Conservation (phyloP, 1,140 invertebrate genomes). For the Drosophila kepulauana region DNA sequence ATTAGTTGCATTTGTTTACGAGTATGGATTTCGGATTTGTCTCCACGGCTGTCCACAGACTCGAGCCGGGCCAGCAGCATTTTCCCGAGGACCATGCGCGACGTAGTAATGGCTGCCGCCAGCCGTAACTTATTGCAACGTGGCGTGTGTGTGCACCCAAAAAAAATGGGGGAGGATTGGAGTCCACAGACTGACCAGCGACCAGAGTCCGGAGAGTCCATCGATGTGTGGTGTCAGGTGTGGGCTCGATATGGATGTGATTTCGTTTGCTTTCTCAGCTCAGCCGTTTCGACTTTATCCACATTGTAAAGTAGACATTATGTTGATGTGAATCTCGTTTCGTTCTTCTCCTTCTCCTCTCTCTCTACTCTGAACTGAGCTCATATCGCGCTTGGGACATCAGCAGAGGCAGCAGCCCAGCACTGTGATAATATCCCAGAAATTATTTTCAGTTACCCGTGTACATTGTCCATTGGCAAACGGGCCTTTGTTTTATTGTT, state of each 20-base stretch:
- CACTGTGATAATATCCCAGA: conserved; percentile 75
- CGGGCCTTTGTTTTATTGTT: conserved; percentile 80
- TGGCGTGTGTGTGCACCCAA: conserved; percentile 66
- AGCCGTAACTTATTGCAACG: conserved; percentile 78
- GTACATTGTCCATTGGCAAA: conserved; percentile 49
- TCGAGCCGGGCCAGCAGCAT: conserved; percentile 11
- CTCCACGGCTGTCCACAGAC: conserved; percentile 36
- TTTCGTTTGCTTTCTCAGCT: conserved; percentile 65
- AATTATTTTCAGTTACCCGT: conserved; percentile 78
- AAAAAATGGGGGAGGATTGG: conserved; percentile 50
- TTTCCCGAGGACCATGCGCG: conserved; percentile 33
- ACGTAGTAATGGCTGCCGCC: conserved; percentile 71
- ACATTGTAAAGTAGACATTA: conserved; percentile 83
- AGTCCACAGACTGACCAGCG: conserved; percentile 21
- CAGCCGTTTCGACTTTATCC: conserved; percentile 64
- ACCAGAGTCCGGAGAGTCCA: conserved; percentile 1
- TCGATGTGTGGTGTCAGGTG: conserved; percentile 39
- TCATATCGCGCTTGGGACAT: conserved; percentile 78
- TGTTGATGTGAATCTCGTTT: conserved; percentile 67
- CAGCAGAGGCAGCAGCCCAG: conserved; percentile 45
- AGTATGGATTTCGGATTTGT: conserved; percentile 83
- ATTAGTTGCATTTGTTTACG: conserved; percentile 83
- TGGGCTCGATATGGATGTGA: conserved; percentile 70
- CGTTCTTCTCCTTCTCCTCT: conserved; percentile 22
- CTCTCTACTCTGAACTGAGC: conserved; percentile 27